Base-by-base conservation (phyloP, 2,888 invertebrate genomes). In the Aporophyla lueneburgensis region DNA sequence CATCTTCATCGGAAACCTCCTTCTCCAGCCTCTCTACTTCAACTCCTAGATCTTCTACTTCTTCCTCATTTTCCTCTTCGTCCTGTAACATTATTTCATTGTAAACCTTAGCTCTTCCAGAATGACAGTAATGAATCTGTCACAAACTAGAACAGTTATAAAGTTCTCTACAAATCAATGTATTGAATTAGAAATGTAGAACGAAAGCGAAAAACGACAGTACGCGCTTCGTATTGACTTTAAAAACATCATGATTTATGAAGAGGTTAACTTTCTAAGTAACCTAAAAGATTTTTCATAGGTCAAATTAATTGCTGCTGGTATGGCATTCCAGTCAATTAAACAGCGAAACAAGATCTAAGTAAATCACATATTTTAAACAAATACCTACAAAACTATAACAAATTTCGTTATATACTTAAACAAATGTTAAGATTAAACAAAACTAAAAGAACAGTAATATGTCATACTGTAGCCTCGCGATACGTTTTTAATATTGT, bases 21-120 rank as follows among this genome's bases (percentile, higher is more conserved):
- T 90, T 90, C 80, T 95, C 96, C 59, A 96, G 92, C 58, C 94
- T 96, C 83, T 97, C 97, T 72, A 97, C 93, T 89, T 95, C 95
- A 61, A 94, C 93, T 59, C 91, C 93, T 21, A 90, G 86, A 62
- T 94, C 91, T 66, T 92, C 94, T 27, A 94, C 89, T 69, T 91
- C 90, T 65, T 93, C 90, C 9, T 93, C 93, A 56, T 94, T 93
- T 73, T 94, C 94, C 89, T 94, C 83, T 66, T 83, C 83, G 12
- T 84, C 86, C 86, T 86, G 61, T 58, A 78, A 83, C 6, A 63
- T 74, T 77, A 0, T 46, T 27, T 40, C 14, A 53, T 58, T 46
- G 43, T 59, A 21, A 76, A n/a, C 0, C 6, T 68, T 53, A 19
- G 19, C n/a, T 53, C 10, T 3, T 33, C 19, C 5, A 62, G 19